Base-by-base conservation (phyloP, 2,113 vertebrate species). In the Neolamprologus falcicula region DNA sequence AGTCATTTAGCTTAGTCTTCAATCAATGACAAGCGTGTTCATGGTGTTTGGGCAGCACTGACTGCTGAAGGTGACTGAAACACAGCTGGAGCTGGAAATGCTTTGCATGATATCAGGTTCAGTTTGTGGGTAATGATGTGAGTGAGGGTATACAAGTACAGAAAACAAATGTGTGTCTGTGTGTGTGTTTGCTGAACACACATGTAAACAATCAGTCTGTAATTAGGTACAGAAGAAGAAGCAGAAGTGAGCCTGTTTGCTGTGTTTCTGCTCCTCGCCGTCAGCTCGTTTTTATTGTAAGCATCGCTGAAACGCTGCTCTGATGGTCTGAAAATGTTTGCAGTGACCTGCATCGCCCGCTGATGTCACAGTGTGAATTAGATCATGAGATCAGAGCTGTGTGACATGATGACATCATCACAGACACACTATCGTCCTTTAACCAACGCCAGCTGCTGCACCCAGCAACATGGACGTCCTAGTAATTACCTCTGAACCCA, bases 391-490 rank as follows among this genome's bases (percentile, higher is more conserved):
- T 47, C 71, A 28, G 71, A 50, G 57, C 61, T 24, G 78, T 81
- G 35, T n/a, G 50, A 24, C n/a, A 28, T 28, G 52, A 82, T 59
- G 80, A 59, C 66, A 59, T 83, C 81, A 83, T 78, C 54, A 63
- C 80, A 83, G 82, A 80, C 68, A 28, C 37, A 42, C 42, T 73
- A 35, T 86, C 54, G 28, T 85, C 80, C 71, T 89, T 57, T 84
- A 79, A 91, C 35, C 57, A 71, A 84, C 66, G n/a, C 81, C 88
- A 91, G 85, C 83, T 81, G 90, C 86, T 88, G 81, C 89, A 35
- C 45, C 35, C 9, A 17, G 89, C 80, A 28, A 78, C 35, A 63
- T 83, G 45, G 33, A 80, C 4, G 24, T 71, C 31, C 57, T 82
- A 19, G 85, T 86, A 54, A 86, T 52, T 82, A 42, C 35, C 35